These are phyloP conservation scores for Crenuchus spilurus DNA, from an alignment of 2,797 vertebrate genomes.

Conservation along the genomic window DNA sequence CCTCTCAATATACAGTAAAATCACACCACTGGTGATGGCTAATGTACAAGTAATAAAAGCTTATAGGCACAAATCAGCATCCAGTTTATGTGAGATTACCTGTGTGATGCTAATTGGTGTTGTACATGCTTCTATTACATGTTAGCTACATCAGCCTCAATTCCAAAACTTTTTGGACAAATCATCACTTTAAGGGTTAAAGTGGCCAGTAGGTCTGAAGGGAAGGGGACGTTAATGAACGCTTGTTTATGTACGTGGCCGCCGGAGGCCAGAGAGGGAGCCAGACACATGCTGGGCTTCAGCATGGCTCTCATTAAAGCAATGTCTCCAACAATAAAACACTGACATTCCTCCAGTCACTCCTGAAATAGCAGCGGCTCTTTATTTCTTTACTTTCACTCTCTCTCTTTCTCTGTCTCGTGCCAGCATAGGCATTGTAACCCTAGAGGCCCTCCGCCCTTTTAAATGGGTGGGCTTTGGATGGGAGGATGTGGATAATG, in stretches of 20 bases:
- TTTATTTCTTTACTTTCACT: background rate
- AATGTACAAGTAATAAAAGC: too few species aligned
- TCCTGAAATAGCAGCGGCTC: constrained; percentile 60
- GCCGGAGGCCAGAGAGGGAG: constrained; percentile 41
- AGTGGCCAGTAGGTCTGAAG: constrained; percentile 56
- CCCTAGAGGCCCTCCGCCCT: constrained; percentile 10
- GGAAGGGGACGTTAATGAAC: constrained; percentile 66
- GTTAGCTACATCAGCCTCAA: background rate
- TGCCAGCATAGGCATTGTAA: constrained; percentile 16
- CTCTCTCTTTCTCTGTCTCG: constrained; percentile 31
- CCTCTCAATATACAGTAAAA: background rate
- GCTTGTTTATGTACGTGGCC: constrained; percentile 63
- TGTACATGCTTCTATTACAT: background rate
- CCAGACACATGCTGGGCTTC: constrained; percentile 47
- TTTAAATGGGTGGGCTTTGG: background rate
- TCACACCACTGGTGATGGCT: too few species aligned
- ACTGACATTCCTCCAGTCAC: constrained; percentile 64
- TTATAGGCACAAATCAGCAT: too few species aligned
- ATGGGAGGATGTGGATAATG: background rate
- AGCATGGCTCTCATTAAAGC: constrained; percentile 66
- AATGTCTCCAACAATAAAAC: constrained; percentile 57
- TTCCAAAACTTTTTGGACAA: constrained; percentile 59
- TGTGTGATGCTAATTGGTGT: too few species aligned
- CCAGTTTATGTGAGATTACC: too few species aligned
- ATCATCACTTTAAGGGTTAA: constrained; percentile 44